Percentiles rank a stretch among this genome's conserved stretches.
Evolutionary conservation across 2,797 vertebrate genomes (phyloP).

Genomic region (Acropternis orthonyx): DNA sequence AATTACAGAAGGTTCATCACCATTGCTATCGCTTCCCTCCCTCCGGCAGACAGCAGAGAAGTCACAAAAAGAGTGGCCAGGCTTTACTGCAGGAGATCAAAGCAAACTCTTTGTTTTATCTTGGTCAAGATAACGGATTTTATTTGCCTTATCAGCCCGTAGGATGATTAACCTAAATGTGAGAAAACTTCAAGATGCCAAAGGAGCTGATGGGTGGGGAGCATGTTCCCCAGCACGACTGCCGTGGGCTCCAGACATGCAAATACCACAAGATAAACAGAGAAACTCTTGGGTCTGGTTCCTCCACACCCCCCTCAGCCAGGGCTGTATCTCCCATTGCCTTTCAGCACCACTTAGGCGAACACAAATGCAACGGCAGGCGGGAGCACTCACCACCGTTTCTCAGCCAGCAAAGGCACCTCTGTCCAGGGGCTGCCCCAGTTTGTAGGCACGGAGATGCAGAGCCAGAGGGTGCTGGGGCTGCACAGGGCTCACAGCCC

Average conservation of each 20-base stretch:
- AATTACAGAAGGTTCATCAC: slow-evolving; percentile 50
- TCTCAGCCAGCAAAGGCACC: neutral
- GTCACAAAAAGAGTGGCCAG: neutral
- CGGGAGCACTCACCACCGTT: fast-evolving
- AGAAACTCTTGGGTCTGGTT: neutral
- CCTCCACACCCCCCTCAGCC: neutral
- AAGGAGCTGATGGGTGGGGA: slow-evolving; percentile 6
- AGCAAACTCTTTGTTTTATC: slow-evolving; percentile 45
- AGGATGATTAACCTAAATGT: slow-evolving; percentile 42
- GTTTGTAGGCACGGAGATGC: neutral
- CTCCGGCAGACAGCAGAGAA: neutral
- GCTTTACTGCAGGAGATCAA: slow-evolving; percentile 32
- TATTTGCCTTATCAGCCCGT: slow-evolving; percentile 56
- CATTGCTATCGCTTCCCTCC: neutral
- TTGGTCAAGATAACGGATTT: slow-evolving; percentile 54
- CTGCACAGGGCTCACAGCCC: neutral
- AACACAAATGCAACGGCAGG: neutral
- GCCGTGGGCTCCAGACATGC: slow-evolving; percentile 10
- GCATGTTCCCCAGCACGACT: neutral
- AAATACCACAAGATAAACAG: neutral
- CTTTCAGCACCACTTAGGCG: neutral
- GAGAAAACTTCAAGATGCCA: slow-evolving; percentile 46
- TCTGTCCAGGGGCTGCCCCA: neutral
- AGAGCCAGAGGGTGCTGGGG: neutral
- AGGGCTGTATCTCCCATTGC: neutral